These are phyloP conservation scores for Leptoclinus maculatus DNA, from an alignment of 2,797 vertebrate genomes.

Conservation along the genomic window DNA sequence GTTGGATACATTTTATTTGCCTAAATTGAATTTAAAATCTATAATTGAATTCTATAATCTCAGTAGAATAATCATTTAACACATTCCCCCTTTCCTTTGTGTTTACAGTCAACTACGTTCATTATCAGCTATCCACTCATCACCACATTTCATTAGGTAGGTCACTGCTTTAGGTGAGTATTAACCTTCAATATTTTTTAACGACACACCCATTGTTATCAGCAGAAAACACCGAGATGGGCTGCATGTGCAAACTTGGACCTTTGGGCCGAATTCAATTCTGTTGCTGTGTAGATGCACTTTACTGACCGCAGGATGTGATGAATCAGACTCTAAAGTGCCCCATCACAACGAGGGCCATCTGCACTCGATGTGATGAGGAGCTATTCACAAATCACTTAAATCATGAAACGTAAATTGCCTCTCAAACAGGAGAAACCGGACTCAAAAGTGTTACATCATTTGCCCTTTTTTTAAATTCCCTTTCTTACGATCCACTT, in stretches of 20 bases:
- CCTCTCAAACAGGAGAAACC: neutral
- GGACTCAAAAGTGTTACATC: neutral
- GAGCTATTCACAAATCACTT: too few species aligned
- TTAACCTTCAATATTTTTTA: neutral
- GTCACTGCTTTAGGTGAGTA: neutral
- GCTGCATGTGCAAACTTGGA: too few species aligned
- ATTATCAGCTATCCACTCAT: neutral
- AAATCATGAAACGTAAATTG: too few species aligned
- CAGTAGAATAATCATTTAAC: neutral
- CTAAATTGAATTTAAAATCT: constrained; percentile 4
- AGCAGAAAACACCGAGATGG: neutral
- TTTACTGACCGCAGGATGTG: too few species aligned
- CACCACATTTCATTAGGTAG: neutral
- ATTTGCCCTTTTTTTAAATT: neutral
- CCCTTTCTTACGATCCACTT: neutral
- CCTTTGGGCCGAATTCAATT: too few species aligned
- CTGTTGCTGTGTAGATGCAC: too few species aligned
- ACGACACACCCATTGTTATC: neutral
- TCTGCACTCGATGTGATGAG: too few species aligned
- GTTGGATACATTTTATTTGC: neutral
- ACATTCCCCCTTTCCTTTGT: neutral
- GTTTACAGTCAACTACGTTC: neutral
- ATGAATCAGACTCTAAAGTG: too few species aligned
- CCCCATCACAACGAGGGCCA: too few species aligned
- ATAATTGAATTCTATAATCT: neutral